Percentiles rank a stretch among this genome's conserved stretches.
phyloP scores from a whole-genome alignment of 2,888 invertebrate genomes.

The Drosophila borborema region DNA sequence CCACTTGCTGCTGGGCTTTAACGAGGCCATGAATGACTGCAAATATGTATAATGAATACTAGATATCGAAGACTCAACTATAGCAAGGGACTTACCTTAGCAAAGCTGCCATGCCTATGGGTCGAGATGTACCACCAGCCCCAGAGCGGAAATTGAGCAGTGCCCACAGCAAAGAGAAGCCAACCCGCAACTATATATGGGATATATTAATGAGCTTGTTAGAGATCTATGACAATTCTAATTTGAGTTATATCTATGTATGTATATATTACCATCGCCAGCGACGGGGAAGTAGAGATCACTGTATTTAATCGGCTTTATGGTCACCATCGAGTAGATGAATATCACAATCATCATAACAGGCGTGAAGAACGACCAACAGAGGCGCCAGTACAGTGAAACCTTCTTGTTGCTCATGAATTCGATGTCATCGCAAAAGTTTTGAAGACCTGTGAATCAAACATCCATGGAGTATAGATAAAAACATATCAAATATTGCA shows the following conservation, averaged over 20 bases:
- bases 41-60: not conserved
- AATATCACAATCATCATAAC: constrained; percentile 89
- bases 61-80: fast-evolving
- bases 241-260: not conserved
- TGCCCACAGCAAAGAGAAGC: constrained; percentile 85
- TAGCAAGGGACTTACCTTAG: constrained; percentile 49
- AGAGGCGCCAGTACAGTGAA: constrained; percentile 90
- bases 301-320: constrained; percentile 87
- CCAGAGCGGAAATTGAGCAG: constrained; percentile 86
- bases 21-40: constrained; percentile 85
- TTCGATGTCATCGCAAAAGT: constrained; percentile 90
- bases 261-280: constrained; percentile 86
- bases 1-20: constrained; percentile 86
- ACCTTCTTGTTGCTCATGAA: constrained; percentile 90
- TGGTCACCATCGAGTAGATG: constrained; percentile 88
- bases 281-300: constrained; percentile 87
- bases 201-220: not conserved
- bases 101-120: constrained; percentile 54
- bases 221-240: not conserved
- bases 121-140: constrained; percentile 75
- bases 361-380: constrained; percentile 91
- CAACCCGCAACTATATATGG: constrained; percentile 86
- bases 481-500: not conserved
- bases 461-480: no score
- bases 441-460: constrained; percentile 86